Evolutionary conservation across 1,140 invertebrate genomes (phyloP).

Genomic region (Magallana ariakensis): DNA sequence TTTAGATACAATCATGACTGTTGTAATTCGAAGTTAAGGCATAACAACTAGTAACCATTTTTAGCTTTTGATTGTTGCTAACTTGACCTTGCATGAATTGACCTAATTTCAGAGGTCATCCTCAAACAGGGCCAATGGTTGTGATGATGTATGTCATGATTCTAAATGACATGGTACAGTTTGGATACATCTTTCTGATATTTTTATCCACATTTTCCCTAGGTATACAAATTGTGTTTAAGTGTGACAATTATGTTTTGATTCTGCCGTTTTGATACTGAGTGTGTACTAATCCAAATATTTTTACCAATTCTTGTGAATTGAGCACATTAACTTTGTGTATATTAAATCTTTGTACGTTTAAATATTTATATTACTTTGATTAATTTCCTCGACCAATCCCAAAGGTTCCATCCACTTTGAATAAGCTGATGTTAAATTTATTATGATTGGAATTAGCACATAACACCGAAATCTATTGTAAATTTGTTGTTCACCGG

Average conservation of each 20-base stretch:
- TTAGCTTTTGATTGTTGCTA: too few relatives aligned
- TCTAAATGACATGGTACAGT: slow-evolving; percentile 97
- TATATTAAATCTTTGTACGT: too few relatives aligned
- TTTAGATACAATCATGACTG: too few relatives aligned
- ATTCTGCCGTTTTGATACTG: background rate
- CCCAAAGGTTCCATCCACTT: too few relatives aligned
- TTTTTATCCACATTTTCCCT: slow-evolving; percentile 96
- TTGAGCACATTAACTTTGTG: background rate
- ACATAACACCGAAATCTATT: too few relatives aligned
- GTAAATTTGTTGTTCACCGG: too few relatives aligned
- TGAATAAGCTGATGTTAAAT: too few relatives aligned
- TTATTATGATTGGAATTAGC: too few relatives aligned
- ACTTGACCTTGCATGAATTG: background rate
- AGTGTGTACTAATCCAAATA: background rate
- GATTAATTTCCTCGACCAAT: too few relatives aligned
- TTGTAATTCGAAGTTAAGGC: too few relatives aligned
- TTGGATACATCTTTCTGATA: slow-evolving; percentile 96
- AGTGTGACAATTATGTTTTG: background rate
- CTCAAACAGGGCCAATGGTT: slow-evolving; percentile 96
- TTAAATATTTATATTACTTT: too few relatives aligned
- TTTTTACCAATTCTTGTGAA: background rate
- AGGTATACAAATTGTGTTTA: slow-evolving; percentile 73
- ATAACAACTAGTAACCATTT: too few relatives aligned
- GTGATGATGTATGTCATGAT: slow-evolving; percentile 99
- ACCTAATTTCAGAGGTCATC: slow-evolving; percentile 88